Conservation (phyloP, 2,113 vertebrate species). For the Paracyprichromis sp. region DNA sequence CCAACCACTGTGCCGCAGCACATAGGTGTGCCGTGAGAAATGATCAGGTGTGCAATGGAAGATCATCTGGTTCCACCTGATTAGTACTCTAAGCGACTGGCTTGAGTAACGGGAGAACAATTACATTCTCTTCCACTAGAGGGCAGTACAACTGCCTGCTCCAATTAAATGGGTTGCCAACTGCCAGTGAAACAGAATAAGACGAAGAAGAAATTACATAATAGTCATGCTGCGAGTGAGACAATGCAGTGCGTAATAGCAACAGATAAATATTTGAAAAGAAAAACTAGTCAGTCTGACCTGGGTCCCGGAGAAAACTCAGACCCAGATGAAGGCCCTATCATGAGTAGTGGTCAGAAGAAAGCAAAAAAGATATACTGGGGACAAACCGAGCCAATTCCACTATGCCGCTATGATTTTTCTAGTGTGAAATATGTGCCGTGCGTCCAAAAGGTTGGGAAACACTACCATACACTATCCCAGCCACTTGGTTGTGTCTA, state of each 20-base stretch:
- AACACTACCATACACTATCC: not conserved
- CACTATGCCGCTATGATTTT: not conserved
- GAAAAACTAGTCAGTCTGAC: not conserved
- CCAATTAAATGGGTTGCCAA: not conserved
- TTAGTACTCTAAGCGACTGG: not conserved
- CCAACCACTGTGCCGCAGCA: not conserved
- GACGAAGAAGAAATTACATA: not conserved
- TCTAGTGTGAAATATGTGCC: not conserved
- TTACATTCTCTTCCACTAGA: not conserved
- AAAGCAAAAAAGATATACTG: not conserved
- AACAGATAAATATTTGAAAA: not conserved
- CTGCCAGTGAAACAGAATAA: not conserved
- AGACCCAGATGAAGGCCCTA: not conserved
- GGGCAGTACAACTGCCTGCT: not conserved
- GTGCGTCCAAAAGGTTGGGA: fast-evolving
- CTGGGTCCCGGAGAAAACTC: not conserved
- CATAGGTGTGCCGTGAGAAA: not conserved
- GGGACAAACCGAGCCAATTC: fast-evolving
- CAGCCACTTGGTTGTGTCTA: not conserved
- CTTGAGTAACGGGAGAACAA: not conserved
- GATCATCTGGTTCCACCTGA: not conserved
- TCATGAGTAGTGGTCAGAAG: not conserved
- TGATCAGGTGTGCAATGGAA: not conserved
- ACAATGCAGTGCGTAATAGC: fast-evolving
- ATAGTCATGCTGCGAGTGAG: not conserved